Conservation (phyloP, 1,140 invertebrate genomes). For the Camponotus pennsylvanicus region DNA sequence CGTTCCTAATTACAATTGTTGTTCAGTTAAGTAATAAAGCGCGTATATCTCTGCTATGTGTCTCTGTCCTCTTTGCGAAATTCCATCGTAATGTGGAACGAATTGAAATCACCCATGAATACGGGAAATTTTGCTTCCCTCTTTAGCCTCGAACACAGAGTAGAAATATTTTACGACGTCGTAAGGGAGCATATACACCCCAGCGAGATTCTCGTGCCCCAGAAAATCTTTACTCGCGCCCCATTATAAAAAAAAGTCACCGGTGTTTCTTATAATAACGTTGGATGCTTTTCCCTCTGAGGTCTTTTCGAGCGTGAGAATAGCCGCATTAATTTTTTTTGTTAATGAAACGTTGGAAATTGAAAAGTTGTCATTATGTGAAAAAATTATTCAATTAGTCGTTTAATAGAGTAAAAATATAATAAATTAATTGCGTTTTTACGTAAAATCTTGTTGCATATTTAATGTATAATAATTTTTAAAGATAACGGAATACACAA, state of each 20-base stretch:
- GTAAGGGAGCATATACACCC: background rate
- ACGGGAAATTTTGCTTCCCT: conserved; percentile 39
- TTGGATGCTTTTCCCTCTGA: background rate
- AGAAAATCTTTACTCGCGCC: conserved; percentile 42
- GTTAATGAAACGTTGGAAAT: background rate
- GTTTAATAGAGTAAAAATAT: background rate
- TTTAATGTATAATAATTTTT: background rate
- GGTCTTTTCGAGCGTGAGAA: conserved; percentile 14
- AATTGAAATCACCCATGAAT: conserved; percentile 38
- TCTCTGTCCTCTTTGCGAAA: background rate
- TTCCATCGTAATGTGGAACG: background rate
- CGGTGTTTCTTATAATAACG: conserved; percentile 17
- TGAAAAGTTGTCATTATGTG: background rate
- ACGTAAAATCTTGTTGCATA: background rate
- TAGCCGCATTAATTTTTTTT: conserved; percentile 10
- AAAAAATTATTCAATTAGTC: background rate
- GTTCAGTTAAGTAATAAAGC: background rate
- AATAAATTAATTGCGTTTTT: background rate
- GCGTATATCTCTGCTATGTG: background rate
- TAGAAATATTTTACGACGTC: conserved; percentile 47
- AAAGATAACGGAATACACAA: background rate
- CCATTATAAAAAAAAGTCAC: conserved; percentile 5
- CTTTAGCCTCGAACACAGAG: background rate
- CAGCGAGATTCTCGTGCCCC: conserved; percentile 1
- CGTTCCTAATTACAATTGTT: conserved; percentile 11